A percentile compares a stretch with the other conserved stretches of the same genome.
Evolutionary conservation across 2,888 invertebrate genomes (phyloP).

Genomic region (Meta bourneti): DNA sequence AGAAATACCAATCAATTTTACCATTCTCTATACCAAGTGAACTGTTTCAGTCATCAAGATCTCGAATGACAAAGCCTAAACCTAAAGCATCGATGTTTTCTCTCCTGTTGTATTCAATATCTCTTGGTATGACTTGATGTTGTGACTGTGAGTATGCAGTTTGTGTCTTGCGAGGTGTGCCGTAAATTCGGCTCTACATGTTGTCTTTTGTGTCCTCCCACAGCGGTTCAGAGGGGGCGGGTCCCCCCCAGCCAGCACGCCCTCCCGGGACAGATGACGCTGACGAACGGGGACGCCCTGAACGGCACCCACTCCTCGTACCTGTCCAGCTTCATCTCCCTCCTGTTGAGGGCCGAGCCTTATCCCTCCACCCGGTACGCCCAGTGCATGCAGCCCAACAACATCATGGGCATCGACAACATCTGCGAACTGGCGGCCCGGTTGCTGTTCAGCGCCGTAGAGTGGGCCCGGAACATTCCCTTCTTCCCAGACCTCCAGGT

Average conservation of each 20-base stretch:
- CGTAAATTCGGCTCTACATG: constrained; percentile 63
- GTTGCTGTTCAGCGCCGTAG: constrained; percentile 96
- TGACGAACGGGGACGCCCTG: constrained; percentile 91
- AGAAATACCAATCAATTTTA: too few species aligned
- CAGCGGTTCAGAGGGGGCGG: constrained; percentile 98
- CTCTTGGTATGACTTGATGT: too few species aligned
- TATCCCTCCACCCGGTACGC: constrained; percentile 97
- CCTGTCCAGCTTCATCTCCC: constrained; percentile 96
- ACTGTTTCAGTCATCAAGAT: too few species aligned
- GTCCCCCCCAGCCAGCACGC: constrained; percentile 89
- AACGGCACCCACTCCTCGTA: constrained; percentile 93
- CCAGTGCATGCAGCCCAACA: constrained; percentile 92
- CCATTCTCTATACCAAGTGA: too few species aligned
- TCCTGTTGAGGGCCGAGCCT: constrained; percentile 96
- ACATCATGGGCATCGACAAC: constrained; percentile 99
- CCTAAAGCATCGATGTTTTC: too few species aligned
- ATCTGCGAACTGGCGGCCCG: constrained; percentile 98
- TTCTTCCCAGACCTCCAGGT: constrained; percentile 98
- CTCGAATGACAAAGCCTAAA: too few species aligned
- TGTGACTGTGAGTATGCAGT: constrained; percentile 29
- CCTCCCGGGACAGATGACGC: constrained; percentile 89
- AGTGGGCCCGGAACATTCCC: constrained; percentile 98
- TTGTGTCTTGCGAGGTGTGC: constrained; percentile 53
- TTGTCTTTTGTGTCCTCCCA: constrained; percentile 72
- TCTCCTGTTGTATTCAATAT: too few species aligned